Percentiles rank a stretch among this genome's conserved stretches.
phyloP scores from a whole-genome alignment of 2,888 invertebrate species.

The Dione vanillae region DNA sequence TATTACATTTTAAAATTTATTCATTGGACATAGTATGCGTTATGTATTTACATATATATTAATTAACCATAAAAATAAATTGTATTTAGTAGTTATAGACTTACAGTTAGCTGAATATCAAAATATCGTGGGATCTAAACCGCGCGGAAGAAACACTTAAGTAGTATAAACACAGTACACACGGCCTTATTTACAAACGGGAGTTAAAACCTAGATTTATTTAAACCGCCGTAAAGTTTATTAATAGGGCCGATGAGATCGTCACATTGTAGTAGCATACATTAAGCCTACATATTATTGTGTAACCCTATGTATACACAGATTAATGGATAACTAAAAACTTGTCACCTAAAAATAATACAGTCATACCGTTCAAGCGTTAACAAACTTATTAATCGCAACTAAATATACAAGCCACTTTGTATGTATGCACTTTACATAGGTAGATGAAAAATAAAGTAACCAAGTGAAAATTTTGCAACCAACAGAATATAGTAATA shows the following conservation, averaged over 20 bases:
- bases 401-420: conserved; percentile 71
- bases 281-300: conserved; percentile 26
- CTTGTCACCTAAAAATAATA: conserved; percentile 62
- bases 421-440: conserved; percentile 54
- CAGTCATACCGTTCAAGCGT: conserved; percentile 65
- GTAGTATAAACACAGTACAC: conserved; percentile 47
- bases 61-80: conserved; percentile 27
- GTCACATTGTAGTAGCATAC: conserved; percentile 67
- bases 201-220: background rate
- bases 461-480: background rate
- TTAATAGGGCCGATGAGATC: conserved; percentile 65
- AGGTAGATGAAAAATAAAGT: background rate
- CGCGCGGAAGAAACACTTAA: conserved; percentile 46
- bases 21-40: conserved; percentile 18
- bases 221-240: conserved; percentile 8
- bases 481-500: background rate
- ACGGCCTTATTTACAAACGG: conserved; percentile 26
- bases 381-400: conserved; percentile 72
- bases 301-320: conserved; percentile 22
- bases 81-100: conserved; percentile 19
- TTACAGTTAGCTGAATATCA: conserved; percentile 12
- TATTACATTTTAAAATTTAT: conserved; percentile 13
- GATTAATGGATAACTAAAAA: conserved; percentile 62
- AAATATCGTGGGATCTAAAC: conserved; percentile 20
- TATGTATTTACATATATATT: conserved; percentile 24